Evolutionary conservation across 2,797 vertebrate species (phyloP), one percentile per base, ranked within the genome.

Genomic region (Bradypodion ventrale): DNA sequence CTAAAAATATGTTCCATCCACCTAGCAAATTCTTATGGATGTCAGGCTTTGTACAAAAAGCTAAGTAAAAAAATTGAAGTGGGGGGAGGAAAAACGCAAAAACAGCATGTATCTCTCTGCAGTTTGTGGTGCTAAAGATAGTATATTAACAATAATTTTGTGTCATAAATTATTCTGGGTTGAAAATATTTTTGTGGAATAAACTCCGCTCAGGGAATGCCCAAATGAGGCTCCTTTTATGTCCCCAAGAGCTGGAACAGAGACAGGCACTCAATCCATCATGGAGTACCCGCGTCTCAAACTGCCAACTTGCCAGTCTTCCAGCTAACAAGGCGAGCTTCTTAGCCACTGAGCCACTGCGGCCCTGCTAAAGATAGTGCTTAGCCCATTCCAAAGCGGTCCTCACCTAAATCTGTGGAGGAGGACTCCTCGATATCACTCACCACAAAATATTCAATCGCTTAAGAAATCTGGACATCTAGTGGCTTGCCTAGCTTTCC

Each of bases 401-500:
- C 69, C 27, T 16, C 63, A 29, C 21, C 8, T 9, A 23, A n/a
- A 10, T 35, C 52, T 37, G 4, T 13, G 46, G 19, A 37, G 84
- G 15, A 68, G 42, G 78, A 76, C 25, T 59, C 59, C 44, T 32
- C 42, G 44, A n/a, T 56, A 10, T 68, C 6, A n/a, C 29, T 60
- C 23, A 29, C 1, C 63, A 13, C 29, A 8, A n/a, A 42, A 4
- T 12, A 8, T 35, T 3, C 12, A 29, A 35, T 13, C 56, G 63
- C 2, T 15, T 6, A 23, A 16, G 23, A 46, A 40, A 0, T 10
- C n/a, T 62, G 7, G n/a, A n/a, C n/a, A 0, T 6, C n/a, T 62
- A 7, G 27, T 46, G 29, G 37, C 19, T 12, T 49, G 19, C 49
- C 29, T 25, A 16, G 16, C 10, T 23, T 9, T 37, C 27, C 66